Conservation (phyloP, 2,113 vertebrate genomes). For the Hiodon tergisus region DNA sequence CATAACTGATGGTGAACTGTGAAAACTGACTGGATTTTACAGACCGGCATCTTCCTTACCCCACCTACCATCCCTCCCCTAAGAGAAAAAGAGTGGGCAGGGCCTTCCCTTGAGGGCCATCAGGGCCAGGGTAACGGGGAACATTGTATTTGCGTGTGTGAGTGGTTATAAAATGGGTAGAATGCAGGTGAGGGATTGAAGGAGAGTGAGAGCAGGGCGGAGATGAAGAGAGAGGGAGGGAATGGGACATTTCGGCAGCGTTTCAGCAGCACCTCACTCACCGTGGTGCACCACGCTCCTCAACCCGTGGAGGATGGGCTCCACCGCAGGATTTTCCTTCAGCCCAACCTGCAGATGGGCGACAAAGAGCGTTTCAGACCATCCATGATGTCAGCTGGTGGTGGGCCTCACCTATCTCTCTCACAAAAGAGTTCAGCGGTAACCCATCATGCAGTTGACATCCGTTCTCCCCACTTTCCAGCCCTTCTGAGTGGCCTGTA, state of each 20-base stretch:
- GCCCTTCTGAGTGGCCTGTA: too few species aligned
- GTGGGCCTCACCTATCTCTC: background rate
- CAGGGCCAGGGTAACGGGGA: too few species aligned
- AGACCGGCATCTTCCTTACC: too few species aligned
- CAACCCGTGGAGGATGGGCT: slow-evolving; percentile 93
- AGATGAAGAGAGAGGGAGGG: background rate
- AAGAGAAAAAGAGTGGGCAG: too few species aligned
- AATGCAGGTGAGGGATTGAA: background rate
- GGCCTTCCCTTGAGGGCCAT: too few species aligned
- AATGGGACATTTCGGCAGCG: background rate
- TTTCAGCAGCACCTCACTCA: slow-evolving; percentile 59
- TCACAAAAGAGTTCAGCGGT: background rate
- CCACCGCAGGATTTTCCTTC: slow-evolving; percentile 90
- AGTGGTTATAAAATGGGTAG: background rate
- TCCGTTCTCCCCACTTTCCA: too few species aligned
- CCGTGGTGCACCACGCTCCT: slow-evolving; percentile 98
- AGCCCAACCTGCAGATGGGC: slow-evolving; percentile 75
- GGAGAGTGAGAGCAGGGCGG: background rate
- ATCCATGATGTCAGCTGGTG: background rate
- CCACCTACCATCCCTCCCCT: too few species aligned
- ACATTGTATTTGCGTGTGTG: too few species aligned
- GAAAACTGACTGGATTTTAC: too few species aligned
- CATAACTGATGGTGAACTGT: too few species aligned
- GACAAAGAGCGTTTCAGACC: slow-evolving; percentile 14
- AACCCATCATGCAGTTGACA: too few species aligned